Percentiles rank a stretch among this genome's conserved stretches.
Conservation (phyloP, 2,797 vertebrate genomes). For the Lagothrix lagotricha region DNA sequence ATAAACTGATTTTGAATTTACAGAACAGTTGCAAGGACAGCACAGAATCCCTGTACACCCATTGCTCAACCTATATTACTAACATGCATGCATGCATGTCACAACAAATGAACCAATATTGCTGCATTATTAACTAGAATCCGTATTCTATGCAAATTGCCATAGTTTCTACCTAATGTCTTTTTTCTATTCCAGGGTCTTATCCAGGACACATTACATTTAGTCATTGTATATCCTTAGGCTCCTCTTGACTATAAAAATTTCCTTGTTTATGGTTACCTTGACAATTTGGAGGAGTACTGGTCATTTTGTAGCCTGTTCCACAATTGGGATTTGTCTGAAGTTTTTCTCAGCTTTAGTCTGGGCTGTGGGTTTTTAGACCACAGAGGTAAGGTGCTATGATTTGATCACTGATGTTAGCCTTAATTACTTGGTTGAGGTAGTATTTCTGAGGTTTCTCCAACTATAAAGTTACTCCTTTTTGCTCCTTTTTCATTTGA, state of each 20-base stretch:
- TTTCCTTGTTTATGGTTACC: not conserved
- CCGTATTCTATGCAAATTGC: not conserved
- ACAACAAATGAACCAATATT: not conserved
- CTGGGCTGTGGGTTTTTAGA: not conserved
- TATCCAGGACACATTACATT: not conserved
- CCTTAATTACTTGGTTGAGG: not conserved
- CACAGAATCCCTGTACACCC: not conserved
- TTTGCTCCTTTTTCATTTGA: not conserved
- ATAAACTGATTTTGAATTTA: not conserved
- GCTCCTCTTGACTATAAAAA: not conserved
- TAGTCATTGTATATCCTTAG: not conserved
- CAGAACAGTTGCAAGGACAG: not conserved
- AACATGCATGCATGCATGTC: not conserved
- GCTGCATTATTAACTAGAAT: not conserved
- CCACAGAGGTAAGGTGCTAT: not conserved
- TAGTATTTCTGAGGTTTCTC: not conserved
- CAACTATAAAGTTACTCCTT: not conserved
- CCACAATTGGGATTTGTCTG: not conserved
- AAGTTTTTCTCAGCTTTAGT: not conserved
- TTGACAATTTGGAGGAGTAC: not conserved
- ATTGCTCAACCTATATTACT: not conserved
- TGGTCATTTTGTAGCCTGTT: not conserved
- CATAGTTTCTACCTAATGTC: not conserved
- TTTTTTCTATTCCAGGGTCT: not conserved
- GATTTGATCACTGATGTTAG: not conserved